Evolutionary conservation across 1,140 invertebrate species (phyloP), one percentile per base, ranked within the genome.

Genomic region (Maconellicoccus hirsutus): DNA sequence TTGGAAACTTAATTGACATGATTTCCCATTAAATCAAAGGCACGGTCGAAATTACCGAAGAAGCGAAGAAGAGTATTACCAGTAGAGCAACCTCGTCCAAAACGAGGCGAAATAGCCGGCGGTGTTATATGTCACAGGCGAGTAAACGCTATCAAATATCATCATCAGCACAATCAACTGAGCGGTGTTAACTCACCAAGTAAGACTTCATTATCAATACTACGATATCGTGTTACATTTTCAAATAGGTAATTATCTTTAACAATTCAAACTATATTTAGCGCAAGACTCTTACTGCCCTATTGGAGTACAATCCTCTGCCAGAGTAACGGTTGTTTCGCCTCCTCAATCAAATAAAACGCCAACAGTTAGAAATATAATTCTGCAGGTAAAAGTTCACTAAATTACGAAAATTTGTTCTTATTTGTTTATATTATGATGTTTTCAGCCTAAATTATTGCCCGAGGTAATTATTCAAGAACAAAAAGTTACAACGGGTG

Each of bases 31-130:
- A 6, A 33, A 59, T 59, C 16, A 66, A 25, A 72, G 72, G 96
- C 95, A 71, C 82, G 95, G 77, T 94, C 94, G 70, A 98, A 98
- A 82, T 84, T 98, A 79, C 95, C 95, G 72, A 97, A 98, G 85
- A 96, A 96, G 83, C 84, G 95, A 76, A 85, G 95, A 82, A 84
- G 93, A 80, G 94, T 98, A 66, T 83, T 98, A 76, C 94, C 96
- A 39, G 94, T 98, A 52, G 95, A 98, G 81, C 92, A 92, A 71
- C 86, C 89, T 16, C 83, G 90, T n/a, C 74, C 75, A 39, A 71
- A 73, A 78, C 83, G 78, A 74, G 81, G 80, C 16, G 77, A 79
- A 22, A 79, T 78, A 8, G 79, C 76, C 23, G 80, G 79, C n/a
- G 81, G 79, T 42, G 79, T 75, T 69, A 78, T 70, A 39, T 78